These are phyloP conservation scores for Buathra laborator DNA, from an alignment of 2,888 invertebrate genomes.

Conservation along the genomic window DNA sequence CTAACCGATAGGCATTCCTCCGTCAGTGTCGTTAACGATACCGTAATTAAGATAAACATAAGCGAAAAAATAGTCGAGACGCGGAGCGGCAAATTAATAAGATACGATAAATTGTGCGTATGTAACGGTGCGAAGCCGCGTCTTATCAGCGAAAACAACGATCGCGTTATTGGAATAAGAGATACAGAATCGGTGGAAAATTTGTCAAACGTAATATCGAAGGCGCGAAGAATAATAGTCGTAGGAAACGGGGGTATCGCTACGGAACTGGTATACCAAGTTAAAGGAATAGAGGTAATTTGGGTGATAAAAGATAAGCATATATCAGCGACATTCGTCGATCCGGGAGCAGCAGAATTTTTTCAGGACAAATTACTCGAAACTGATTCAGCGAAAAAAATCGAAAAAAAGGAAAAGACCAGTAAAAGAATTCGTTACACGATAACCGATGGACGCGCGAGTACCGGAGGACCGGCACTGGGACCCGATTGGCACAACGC, in stretches of 20 bases:
- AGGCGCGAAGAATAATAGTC: slow-evolving; percentile 91
- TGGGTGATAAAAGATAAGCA: slow-evolving; percentile 98
- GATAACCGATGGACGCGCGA: slow-evolving; percentile 86
- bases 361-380: slow-evolving; percentile 88
- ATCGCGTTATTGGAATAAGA: slow-evolving; percentile 94
- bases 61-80: slow-evolving; percentile 87
- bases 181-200: slow-evolving; percentile 97
- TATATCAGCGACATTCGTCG: slow-evolving; percentile 97
- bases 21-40: slow-evolving; percentile 90
- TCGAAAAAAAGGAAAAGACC: slow-evolving; percentile 40
- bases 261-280: slow-evolving; percentile 96
- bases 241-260: slow-evolving; percentile 99
- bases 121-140: slow-evolving; percentile 97
- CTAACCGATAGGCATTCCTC: slow-evolving; percentile 89
- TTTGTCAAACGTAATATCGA: slow-evolving; percentile 90
- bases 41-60: slow-evolving; percentile 87
- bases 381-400: slow-evolving; percentile 18
- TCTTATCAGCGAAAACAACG: slow-evolving; percentile 88
- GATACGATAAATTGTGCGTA: slow-evolving; percentile 94
- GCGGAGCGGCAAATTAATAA: slow-evolving; percentile 86
- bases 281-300: slow-evolving; percentile 93
- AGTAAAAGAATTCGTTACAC: slow-evolving; percentile 90
- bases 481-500: slow-evolving; percentile 98
- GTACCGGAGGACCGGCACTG: slow-evolving; percentile 93
- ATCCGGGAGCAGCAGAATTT: slow-evolving; percentile 98